Conservation (phyloP, 2,797 vertebrate species). For the Macrochelys suwanniensis region DNA sequence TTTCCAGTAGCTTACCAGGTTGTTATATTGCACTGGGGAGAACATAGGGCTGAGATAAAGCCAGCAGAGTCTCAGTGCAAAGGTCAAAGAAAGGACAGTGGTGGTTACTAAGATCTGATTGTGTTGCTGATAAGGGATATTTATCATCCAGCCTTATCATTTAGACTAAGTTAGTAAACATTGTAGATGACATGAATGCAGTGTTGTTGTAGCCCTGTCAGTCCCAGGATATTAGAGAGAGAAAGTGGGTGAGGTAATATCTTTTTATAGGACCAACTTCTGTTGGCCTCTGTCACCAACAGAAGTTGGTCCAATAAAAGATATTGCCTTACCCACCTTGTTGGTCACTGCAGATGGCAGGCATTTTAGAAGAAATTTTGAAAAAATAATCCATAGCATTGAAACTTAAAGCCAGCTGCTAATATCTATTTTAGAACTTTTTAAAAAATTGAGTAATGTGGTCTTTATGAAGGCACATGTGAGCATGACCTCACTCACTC, state of each 20-base stretch:
- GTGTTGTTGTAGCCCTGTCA: not conserved
- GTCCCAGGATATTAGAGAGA: not conserved
- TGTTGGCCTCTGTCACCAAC: not conserved
- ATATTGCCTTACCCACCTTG: not conserved
- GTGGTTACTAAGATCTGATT: constrained; percentile 14
- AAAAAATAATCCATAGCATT: not conserved
- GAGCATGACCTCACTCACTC: not conserved
- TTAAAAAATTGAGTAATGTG: not conserved
- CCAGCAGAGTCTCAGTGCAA: constrained; percentile 36
- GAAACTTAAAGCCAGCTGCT: not conserved
- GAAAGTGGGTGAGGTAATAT: not conserved
- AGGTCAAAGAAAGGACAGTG: constrained; percentile 52
- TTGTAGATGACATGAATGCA: not conserved
- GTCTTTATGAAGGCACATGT: not conserved
- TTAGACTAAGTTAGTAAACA: not conserved
- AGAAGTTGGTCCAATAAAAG: not conserved
- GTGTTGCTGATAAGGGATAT: not conserved
- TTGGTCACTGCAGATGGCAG: not conserved
- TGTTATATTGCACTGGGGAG: not conserved
- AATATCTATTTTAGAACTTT: not conserved
- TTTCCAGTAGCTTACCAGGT: constrained; percentile 58
- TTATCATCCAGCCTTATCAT: constrained; percentile 15
- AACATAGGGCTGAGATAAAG: not conserved
- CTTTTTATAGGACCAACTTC: not conserved
- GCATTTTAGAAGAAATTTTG: not conserved